A percentile compares a stretch with the other conserved stretches of the same genome.
These are phyloP conservation scores for Heterodera carotae DNA, from an alignment of 1,140 invertebrate genomes.

Conservation along the genomic window DNA sequence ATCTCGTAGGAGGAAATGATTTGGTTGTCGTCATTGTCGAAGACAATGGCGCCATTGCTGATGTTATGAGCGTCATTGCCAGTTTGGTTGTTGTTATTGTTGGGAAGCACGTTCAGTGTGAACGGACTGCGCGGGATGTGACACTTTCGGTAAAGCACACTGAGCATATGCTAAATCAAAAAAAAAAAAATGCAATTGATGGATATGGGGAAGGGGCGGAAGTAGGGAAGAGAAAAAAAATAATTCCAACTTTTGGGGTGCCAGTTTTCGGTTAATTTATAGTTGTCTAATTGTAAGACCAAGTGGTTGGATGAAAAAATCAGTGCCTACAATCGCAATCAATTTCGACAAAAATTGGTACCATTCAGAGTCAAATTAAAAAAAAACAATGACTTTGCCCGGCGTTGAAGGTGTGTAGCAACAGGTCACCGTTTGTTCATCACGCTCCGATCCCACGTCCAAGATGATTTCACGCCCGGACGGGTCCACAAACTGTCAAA, in stretches of 20 bases:
- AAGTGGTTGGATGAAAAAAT: neutral
- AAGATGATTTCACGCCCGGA: slow-evolving; percentile 27
- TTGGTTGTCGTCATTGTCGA: neutral
- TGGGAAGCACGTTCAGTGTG: slow-evolving; percentile 70
- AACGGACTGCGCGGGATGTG: slow-evolving; percentile 81
- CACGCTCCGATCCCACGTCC: slow-evolving; percentile 30
- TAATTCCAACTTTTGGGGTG: too few species aligned
- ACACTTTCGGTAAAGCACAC: slow-evolving; percentile 83
- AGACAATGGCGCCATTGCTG: too few species aligned
- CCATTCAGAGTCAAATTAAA: too few species aligned
- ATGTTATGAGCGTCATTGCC: neutral
- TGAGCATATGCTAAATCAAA: slow-evolving; percentile 75
- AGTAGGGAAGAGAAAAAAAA: too few species aligned
- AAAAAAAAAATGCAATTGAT: slow-evolving; percentile 6
- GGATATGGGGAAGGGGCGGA: too few species aligned
- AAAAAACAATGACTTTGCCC: slow-evolving; percentile 16
- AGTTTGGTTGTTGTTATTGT: slow-evolving; percentile 21
- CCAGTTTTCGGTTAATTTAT: too few species aligned
- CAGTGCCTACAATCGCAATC: neutral
- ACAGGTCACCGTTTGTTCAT: slow-evolving; percentile 30
- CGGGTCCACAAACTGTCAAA: slow-evolving; percentile 32
- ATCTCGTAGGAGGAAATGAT: too few species aligned
- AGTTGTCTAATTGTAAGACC: too few species aligned
- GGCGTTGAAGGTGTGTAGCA: slow-evolving; percentile 26
- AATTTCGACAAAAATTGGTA: neutral